Conservation (phyloP, 2,888 invertebrate species). For the Protodeltote pygarga region DNA sequence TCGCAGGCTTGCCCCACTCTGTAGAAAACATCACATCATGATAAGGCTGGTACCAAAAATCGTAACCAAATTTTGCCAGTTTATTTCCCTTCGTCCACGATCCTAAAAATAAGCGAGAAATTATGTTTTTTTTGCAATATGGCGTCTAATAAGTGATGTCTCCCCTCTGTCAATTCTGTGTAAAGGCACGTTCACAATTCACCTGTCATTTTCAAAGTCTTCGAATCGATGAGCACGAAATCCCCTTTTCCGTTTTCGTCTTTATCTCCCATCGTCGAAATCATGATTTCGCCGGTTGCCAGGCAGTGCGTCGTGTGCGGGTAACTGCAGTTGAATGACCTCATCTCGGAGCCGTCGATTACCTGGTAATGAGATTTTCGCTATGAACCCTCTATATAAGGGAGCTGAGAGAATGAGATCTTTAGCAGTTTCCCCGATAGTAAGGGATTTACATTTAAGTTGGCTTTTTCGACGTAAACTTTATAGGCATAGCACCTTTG, state of each 20-base stretch:
- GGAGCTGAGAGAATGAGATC: slow-evolving; percentile 48
- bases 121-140: slow-evolving; percentile 20
- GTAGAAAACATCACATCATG: slow-evolving; percentile 96
- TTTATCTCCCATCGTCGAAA: slow-evolving; percentile 96
- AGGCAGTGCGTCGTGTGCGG: slow-evolving; percentile 98
- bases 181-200: slow-evolving; percentile 48
- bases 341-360: slow-evolving; percentile 93
- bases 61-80: slow-evolving; percentile 94
- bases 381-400: slow-evolving; percentile 63
- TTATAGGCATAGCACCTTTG: slow-evolving; percentile 25
- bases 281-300: slow-evolving; percentile 97
- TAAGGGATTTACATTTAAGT: slow-evolving; percentile 52
- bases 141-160: slow-evolving; percentile 13
- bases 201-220: slow-evolving; percentile 92
- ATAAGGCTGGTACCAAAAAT: slow-evolving; percentile 99
- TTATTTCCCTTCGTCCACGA: slow-evolving; percentile 91
- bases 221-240: slow-evolving; percentile 94
- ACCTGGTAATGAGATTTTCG: slow-evolving; percentile 87
- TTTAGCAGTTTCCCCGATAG: slow-evolving; percentile 49
- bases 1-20: slow-evolving; percentile 97
- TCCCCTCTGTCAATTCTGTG: slow-evolving; percentile 41
- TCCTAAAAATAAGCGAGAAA: slow-evolving; percentile 74
- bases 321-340: slow-evolving; percentile 91
- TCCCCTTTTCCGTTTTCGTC: slow-evolving; percentile 95
- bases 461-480: slow-evolving; percentile 28